phyloP scores from a whole-genome alignment of 2,113 vertebrate genomes.

The Phoxinus phoxinus region DNA sequence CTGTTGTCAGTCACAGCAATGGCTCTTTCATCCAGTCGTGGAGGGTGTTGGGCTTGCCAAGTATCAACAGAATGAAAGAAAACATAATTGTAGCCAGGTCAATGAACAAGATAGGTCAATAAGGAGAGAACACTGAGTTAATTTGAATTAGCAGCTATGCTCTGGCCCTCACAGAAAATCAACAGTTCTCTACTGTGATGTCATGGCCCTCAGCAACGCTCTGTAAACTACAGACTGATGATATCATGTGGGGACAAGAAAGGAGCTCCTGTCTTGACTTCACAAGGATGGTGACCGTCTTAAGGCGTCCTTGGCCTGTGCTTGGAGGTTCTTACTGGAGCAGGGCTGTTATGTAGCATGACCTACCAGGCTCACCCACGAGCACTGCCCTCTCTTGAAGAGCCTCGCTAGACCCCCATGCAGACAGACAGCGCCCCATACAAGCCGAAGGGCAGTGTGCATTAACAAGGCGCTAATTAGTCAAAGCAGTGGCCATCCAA shows the following conservation, averaged over 20 bases:
- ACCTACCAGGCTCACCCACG: constrained; percentile 61
- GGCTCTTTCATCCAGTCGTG: constrained; percentile 61
- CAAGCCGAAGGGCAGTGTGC: constrained; percentile 63
- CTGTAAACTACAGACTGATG: constrained; percentile 54
- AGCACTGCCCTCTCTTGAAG: constrained; percentile 65
- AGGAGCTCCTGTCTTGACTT: constrained; percentile 34
- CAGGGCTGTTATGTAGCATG: constrained; percentile 56
- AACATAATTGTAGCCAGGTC: constrained; percentile 55
- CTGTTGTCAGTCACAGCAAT: constrained; percentile 54
- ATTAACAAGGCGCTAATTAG: constrained; percentile 78
- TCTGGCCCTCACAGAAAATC: constrained; percentile 58
- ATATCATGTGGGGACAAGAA: constrained; percentile 47
- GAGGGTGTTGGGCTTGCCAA: constrained; percentile 34
- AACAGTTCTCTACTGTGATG: constrained; percentile 9
- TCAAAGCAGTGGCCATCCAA: constrained; percentile 75
- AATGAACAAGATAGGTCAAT: constrained; percentile 67
- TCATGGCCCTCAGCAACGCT: constrained; percentile 10
- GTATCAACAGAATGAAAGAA: constrained; percentile 40
- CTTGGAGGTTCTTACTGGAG: constrained; percentile 48
- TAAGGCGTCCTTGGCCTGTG: constrained; percentile 56
- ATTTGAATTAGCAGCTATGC: constrained; percentile 78
- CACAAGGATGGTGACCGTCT: constrained; percentile 64
- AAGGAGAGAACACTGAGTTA: constrained; percentile 68
- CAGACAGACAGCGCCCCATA: constrained; percentile 49
- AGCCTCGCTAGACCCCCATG: constrained; percentile 62